Conservation (phyloP, 2,888 invertebrate genomes). For the Machimus atricapillus region DNA sequence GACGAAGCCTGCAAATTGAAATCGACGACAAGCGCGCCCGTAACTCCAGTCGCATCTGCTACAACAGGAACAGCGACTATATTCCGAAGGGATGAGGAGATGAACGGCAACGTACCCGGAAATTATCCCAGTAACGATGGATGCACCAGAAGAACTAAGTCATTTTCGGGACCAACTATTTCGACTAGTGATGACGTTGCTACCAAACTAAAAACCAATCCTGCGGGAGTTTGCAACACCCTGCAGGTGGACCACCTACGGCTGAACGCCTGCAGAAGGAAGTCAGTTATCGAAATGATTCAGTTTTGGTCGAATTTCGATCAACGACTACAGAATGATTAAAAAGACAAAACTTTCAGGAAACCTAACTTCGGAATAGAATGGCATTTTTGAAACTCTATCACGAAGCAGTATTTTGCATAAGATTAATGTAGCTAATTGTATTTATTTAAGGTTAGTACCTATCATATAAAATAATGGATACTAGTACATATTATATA, state of each 20-base stretch:
- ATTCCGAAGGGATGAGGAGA: neutral
- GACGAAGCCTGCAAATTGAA: conserved; percentile 9
- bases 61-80: neutral
- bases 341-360: neutral
- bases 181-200: neutral
- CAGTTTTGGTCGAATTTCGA: conserved; percentile 42
- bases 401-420: neutral
- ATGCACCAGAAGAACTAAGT: conserved; percentile 7
- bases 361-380: neutral
- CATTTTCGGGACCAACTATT: neutral
- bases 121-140: neutral
- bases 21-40: neutral
- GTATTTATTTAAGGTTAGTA: neutral
- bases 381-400: neutral
- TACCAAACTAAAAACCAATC: neutral
- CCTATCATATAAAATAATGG: neutral
- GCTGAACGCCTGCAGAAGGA: conserved; percentile 13
- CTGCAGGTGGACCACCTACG: neutral
- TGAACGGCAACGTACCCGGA: neutral
- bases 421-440: neutral
- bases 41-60: neutral
- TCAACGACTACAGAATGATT: neutral
- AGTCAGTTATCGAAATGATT: conserved; percentile 45
- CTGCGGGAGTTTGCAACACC: neutral
- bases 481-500: neutral